A percentile compares a stretch with the other conserved stretches of the same genome.
Evolutionary conservation across 2,797 vertebrate species (phyloP).

Genomic region (Amblyraja radiata): DNA sequence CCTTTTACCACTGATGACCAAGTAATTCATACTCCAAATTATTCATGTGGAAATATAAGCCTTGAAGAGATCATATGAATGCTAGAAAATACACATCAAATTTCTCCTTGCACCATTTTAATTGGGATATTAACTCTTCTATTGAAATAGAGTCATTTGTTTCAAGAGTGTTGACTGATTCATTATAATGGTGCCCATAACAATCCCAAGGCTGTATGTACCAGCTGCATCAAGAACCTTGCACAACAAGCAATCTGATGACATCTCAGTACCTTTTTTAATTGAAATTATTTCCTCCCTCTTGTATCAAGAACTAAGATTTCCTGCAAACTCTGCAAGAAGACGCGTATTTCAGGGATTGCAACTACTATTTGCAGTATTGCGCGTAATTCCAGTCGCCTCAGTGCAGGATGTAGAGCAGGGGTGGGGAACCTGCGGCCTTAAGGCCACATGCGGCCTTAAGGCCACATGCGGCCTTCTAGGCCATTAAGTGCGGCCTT

Average conservation of each 20-base stretch:
- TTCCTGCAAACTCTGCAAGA: background rate
- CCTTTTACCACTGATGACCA: background rate
- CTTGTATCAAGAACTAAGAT: background rate
- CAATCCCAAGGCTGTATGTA: background rate
- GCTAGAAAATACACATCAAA: background rate
- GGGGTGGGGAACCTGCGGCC: no score
- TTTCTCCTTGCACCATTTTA: background rate
- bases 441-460: no score
- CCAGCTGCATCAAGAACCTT: background rate
- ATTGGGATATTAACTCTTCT: background rate
- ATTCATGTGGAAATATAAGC: background rate
- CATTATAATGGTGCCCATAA: background rate
- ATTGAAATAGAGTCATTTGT: background rate
- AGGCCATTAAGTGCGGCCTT: no score
- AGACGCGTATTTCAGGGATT: background rate
- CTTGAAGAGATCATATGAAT: background rate
- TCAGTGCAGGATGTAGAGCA: no score
- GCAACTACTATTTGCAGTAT: no score
- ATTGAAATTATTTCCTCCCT: background rate
- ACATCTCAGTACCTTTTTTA: background rate
- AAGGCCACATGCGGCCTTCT: no score
- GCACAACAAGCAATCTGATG: no score
- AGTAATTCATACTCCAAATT: background rate
- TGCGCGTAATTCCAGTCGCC: no score
- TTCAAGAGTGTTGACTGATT: background rate